A percentile compares a stretch with the other conserved stretches of the same genome.
phyloP scores from a whole-genome alignment of 2,797 vertebrate genomes.

The Crenuchus spilurus region DNA sequence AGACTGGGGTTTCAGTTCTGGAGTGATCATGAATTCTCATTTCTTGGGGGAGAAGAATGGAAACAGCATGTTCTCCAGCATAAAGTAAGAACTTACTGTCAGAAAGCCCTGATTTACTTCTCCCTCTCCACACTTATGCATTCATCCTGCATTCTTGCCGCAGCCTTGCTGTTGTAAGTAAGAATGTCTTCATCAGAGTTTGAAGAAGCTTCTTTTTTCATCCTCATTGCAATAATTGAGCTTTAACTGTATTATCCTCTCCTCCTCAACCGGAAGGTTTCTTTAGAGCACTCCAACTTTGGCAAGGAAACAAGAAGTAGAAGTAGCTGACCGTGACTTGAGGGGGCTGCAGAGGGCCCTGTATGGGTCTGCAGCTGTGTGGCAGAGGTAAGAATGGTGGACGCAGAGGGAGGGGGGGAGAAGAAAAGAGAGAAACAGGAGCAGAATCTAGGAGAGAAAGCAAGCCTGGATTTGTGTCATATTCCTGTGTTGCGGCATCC shows the following conservation, averaged over 20 bases:
- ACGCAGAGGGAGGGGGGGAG: constrained; percentile 23
- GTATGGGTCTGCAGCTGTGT: too few species aligned
- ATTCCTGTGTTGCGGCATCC: neutral
- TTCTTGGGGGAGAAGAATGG: neutral
- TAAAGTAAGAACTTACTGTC: constrained; percentile 18
- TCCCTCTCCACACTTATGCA: constrained; percentile 15
- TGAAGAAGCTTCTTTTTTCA: neutral
- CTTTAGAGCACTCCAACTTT: constrained; percentile 8
- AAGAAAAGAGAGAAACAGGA: constrained; percentile 5
- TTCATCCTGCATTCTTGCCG: constrained; percentile 39
- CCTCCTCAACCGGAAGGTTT: neutral
- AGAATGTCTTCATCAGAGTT: constrained; percentile 14
- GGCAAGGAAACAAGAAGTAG: neutral
- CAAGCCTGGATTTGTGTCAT: constrained; percentile 3
- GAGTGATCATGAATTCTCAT: constrained; percentile 12
- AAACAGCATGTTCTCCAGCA: constrained; percentile 15
- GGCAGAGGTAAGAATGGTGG: constrained; percentile 10
- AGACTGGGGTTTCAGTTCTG: constrained; percentile 14
- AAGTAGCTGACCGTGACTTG: neutral
- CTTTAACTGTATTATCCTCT: neutral
- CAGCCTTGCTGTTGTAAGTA: constrained; percentile 24
- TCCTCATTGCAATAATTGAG: neutral
- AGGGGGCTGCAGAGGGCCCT: too few species aligned
- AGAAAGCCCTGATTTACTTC: constrained; percentile 43
- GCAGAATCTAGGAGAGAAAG: neutral